phyloP scores from a whole-genome alignment of 2,797 vertebrate genomes.

The Cyclura pinguis region DNA sequence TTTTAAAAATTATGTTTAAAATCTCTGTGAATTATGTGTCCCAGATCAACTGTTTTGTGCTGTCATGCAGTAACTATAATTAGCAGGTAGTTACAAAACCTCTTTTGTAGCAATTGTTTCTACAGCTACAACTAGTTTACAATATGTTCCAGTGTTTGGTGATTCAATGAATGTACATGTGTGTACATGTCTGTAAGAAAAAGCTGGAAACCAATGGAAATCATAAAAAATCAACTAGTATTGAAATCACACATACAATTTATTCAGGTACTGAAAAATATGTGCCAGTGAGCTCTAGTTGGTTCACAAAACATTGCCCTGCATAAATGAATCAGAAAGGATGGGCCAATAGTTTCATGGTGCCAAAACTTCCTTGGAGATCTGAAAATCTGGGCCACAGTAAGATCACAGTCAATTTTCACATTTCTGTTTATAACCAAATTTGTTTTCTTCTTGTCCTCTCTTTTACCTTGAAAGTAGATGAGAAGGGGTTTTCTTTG shows the following conservation, averaged over 20 bases:
- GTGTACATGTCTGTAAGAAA: not conserved
- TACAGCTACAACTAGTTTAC: not conserved
- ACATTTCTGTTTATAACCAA: not conserved
- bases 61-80: not conserved
- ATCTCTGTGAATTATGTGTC: not conserved
- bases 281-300: not conserved
- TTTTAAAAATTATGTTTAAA: not conserved
- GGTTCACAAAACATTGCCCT: not conserved
- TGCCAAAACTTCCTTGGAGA: not conserved
- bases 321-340: not conserved
- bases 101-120: not conserved
- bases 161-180: not conserved
- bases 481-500: not conserved
- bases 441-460: not conserved
- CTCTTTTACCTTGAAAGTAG: not conserved
- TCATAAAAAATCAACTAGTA: too few relatives aligned
- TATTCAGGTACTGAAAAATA: slow-evolving; percentile 8
- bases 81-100: not conserved
- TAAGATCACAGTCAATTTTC: not conserved
- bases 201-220: not conserved
- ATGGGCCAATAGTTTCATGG: not conserved
- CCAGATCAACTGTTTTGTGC: not conserved
- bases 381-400: not conserved
- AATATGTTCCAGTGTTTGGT: not conserved
- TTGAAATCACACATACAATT: not conserved